phyloP scores from a whole-genome alignment of 2,888 invertebrate genomes.

The Nymphalis polychloros region DNA sequence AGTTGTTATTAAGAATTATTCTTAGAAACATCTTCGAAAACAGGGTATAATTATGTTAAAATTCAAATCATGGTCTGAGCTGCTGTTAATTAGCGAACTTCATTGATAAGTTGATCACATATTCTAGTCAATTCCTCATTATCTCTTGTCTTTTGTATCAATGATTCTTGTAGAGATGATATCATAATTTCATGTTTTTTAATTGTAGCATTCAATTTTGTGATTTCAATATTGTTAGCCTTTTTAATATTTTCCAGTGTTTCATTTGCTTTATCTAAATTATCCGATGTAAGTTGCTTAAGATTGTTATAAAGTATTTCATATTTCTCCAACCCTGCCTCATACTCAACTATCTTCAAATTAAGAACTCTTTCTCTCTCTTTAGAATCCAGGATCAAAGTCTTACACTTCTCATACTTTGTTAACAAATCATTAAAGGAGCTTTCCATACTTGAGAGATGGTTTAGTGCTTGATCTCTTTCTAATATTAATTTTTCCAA shows the following conservation, averaged over 20 bases:
- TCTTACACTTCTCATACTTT: conserved; percentile 85
- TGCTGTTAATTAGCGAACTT: conserved; percentile 56
- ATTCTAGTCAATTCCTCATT: conserved; percentile 94
- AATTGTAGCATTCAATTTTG: conserved; percentile 90
- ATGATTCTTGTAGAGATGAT: conserved; percentile 89
- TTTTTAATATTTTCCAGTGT: conserved; percentile 89
- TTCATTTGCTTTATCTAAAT: conserved; percentile 87
- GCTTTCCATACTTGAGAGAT: conserved; percentile 82
- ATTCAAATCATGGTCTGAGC: neutral
- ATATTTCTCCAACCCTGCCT: conserved; percentile 86
- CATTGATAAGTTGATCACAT: conserved; percentile 94
- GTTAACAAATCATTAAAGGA: conserved; percentile 84
- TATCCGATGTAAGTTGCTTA: conserved; percentile 92
- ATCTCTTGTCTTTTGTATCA: conserved; percentile 93
- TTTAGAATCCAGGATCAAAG: conserved; percentile 75
- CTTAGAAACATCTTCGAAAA: neutral
- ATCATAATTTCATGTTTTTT: conserved; percentile 94
- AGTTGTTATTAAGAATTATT: too few relatives aligned
- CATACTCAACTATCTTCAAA: conserved; percentile 85
- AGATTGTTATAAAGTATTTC: conserved; percentile 91
- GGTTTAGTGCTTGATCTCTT: conserved; percentile 82
- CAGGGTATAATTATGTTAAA: neutral
- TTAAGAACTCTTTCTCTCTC: conserved; percentile 85
- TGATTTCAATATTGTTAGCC: conserved; percentile 88
- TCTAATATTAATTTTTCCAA: conserved; percentile 76